Conservation (phyloP, 2,113 vertebrate genomes). For the Xenopus borealis region DNA sequence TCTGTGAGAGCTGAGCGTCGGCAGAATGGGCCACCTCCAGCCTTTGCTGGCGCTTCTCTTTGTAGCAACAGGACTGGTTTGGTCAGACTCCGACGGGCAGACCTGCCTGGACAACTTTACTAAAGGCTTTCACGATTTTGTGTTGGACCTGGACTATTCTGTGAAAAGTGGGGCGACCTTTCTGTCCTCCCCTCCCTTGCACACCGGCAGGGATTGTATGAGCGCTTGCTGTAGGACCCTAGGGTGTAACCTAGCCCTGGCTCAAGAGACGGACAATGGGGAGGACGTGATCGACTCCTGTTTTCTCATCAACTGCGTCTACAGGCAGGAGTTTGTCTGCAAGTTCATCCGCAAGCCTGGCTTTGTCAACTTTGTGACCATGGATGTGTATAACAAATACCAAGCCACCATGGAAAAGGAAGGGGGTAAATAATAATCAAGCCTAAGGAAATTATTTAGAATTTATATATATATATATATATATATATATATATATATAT, state of each 20-base stretch:
- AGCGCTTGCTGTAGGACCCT: constrained; percentile 75
- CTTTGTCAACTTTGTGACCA: constrained; percentile 74
- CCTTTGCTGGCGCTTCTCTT: background rate
- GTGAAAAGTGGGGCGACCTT: constrained; percentile 84
- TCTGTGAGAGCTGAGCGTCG: too few relatives aligned
- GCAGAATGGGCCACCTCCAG: constrained; percentile 1
- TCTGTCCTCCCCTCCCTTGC: constrained; percentile 66
- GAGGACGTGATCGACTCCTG: constrained; percentile 67
- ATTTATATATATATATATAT: too few relatives aligned
- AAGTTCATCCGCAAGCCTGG: constrained; percentile 77
- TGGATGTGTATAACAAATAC: constrained; percentile 69
- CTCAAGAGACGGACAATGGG: constrained; percentile 59
- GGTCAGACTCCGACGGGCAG: constrained; percentile 48
- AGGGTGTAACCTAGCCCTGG: constrained; percentile 82
- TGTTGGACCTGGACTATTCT: constrained; percentile 80
- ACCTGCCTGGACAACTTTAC: constrained; percentile 68
- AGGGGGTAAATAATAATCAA: constrained; percentile 15
- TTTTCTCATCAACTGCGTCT: constrained; percentile 86
- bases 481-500: too few relatives aligned
- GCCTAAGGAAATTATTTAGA: too few relatives aligned
- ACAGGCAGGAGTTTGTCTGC: constrained; percentile 83
- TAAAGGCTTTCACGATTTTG: constrained; percentile 68
- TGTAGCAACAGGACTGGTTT: constrained; percentile 6
- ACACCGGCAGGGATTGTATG: constrained; percentile 71
- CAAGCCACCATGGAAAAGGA: constrained; percentile 50